These are phyloP conservation scores for Exocentrus adspersus DNA, from an alignment of 2,888 invertebrate species.

Conservation along the genomic window DNA sequence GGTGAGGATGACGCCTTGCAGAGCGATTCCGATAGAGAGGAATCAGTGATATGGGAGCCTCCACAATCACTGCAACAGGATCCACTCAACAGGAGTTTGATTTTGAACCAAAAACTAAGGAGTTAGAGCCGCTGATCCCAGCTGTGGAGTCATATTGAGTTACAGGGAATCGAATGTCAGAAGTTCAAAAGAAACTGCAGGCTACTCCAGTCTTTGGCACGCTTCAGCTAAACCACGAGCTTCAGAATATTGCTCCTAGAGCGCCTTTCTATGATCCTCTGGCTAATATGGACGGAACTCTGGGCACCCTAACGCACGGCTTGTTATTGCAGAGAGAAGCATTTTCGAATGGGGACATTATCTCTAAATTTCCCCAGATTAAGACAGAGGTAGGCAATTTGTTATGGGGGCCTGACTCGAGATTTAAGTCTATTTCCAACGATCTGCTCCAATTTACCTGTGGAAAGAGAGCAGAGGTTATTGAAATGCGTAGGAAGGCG, in stretches of 20 bases:
- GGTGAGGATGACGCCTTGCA: background rate
- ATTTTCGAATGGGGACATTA: conserved; percentile 7
- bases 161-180: conserved; percentile 35
- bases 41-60: conserved; percentile 10
- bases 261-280: too few relatives aligned
- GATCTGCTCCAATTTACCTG: conserved; percentile 27
- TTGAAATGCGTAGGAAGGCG: conserved; percentile 9
- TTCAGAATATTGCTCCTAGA: too few relatives aligned
- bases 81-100: background rate
- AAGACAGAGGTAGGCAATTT: background rate
- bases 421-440: conserved; percentile 15
- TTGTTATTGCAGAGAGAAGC: conserved; percentile 30
- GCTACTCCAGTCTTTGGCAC: conserved; percentile 19
- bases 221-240: conserved; percentile 16
- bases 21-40: background rate
- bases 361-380: conserved; percentile 1
- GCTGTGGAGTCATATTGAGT: conserved; percentile 29
- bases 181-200: conserved; percentile 14
- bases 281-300: conserved; percentile 4
- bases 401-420: conserved; percentile 10
- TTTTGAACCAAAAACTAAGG: conserved; percentile 30
- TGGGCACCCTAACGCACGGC: conserved; percentile 19
- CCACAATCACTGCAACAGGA: conserved; percentile 13
- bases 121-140: conserved; percentile 35
- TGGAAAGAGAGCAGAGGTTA: conserved; percentile 23